Conservation (phyloP, 1,140 invertebrate genomes). For the Meteorus sp. region DNA sequence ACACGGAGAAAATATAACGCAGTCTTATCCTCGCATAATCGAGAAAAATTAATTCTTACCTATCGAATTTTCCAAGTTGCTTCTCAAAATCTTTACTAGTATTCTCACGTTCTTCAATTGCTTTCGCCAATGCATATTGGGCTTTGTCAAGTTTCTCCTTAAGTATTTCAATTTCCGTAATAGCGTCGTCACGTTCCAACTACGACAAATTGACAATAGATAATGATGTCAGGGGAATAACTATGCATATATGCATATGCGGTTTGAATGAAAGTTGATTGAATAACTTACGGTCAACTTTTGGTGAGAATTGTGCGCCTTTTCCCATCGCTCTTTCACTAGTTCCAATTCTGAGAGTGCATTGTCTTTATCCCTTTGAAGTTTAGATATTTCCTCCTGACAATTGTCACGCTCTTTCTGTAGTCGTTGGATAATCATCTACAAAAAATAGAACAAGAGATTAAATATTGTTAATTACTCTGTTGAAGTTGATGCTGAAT, state of each 20-base stretch:
- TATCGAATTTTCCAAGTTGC: conserved; percentile 90
- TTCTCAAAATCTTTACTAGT: conserved; percentile 89
- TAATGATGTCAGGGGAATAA: conserved; percentile 12
- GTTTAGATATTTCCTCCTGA: conserved; percentile 78
- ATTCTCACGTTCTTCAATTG: conserved; percentile 84
- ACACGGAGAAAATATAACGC: too few species aligned
- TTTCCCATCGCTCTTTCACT: conserved; percentile 85
- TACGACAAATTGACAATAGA: conserved; percentile 43
- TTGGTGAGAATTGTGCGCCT: conserved; percentile 78
- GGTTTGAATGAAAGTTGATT: too few species aligned
- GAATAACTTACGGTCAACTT: conserved; percentile 70
- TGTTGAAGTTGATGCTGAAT: neutral
- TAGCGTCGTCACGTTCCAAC: conserved; percentile 82
- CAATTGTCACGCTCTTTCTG: conserved; percentile 86
- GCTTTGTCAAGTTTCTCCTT: conserved; percentile 90
- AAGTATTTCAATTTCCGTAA: conserved; percentile 82
- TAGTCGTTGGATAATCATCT: conserved; percentile 72
- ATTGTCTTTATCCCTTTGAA: conserved; percentile 83
- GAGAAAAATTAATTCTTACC: conserved; percentile 62
- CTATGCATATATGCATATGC: too few species aligned
- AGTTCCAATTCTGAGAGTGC: conserved; percentile 82
- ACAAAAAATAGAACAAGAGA: conserved; percentile 27
- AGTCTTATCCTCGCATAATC: too few species aligned
- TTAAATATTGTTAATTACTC: conserved; percentile 3
- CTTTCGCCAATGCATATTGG: conserved; percentile 76